phyloP scores from a whole-genome alignment of 2,113 vertebrate genomes.

The Triplophysa siluroides region DNA sequence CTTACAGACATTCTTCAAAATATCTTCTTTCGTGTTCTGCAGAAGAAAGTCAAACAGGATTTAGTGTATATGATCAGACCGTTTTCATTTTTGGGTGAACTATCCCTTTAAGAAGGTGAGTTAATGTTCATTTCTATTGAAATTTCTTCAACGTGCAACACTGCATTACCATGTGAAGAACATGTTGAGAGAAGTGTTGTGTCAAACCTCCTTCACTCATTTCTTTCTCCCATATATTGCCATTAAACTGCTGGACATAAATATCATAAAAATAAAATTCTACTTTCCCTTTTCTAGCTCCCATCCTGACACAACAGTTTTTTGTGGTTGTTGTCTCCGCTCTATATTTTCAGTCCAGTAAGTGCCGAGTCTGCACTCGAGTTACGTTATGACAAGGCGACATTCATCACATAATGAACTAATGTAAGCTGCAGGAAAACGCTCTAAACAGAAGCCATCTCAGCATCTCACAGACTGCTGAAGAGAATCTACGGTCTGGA shows the following conservation, averaged over 20 bases:
- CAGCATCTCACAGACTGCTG: slow-evolving; percentile 32
- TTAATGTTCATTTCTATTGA: too few relatives aligned
- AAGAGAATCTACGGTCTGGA: too few relatives aligned
- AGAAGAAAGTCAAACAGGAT: too few relatives aligned
- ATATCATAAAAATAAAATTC: slow-evolving; percentile 62
- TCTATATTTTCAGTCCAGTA: slow-evolving; percentile 38
- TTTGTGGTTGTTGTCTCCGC: slow-evolving; percentile 10
- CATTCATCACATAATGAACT: slow-evolving; percentile 74
- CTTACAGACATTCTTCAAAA: too few relatives aligned
- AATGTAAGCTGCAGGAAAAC: slow-evolving; percentile 64
- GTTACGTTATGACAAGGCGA: slow-evolving; percentile 62
- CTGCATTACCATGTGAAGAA: slow-evolving; percentile 29
- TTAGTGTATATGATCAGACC: too few relatives aligned
- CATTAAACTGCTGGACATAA: slow-evolving; percentile 59
- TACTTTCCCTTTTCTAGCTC: slow-evolving; percentile 55
- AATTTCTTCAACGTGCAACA: too few relatives aligned
- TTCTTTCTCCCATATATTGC: too few relatives aligned
- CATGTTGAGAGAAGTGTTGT: slow-evolving; percentile 48
- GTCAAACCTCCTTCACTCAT: not conserved
- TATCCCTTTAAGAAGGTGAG: too few relatives aligned
- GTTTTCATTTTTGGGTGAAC: too few relatives aligned
- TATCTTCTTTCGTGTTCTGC: too few relatives aligned
- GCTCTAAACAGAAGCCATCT: slow-evolving; percentile 59
- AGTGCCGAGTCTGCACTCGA: slow-evolving; percentile 63
- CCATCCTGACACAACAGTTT: slow-evolving; percentile 59